These are phyloP conservation scores for Clusia tigrina DNA, from an alignment of 2,888 invertebrate species.

Conservation along the genomic window DNA sequence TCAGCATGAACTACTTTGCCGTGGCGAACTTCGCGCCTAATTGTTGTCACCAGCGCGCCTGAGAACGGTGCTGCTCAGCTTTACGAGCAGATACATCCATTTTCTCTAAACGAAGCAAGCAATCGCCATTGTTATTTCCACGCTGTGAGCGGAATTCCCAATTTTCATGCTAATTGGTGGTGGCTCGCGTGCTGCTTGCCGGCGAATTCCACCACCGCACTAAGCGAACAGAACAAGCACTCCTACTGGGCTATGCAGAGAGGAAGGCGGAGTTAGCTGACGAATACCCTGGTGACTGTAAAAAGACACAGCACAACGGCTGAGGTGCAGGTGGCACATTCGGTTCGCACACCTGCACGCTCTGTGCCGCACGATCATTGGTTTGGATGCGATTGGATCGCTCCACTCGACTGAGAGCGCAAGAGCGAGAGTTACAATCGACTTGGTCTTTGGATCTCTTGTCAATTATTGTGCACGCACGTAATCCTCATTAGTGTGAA, in stretches of 20 bases:
- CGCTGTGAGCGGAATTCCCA: background rate
- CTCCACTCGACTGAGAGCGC: background rate
- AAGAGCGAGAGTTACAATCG: background rate
- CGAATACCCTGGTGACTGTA: background rate
- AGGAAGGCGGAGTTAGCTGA: background rate
- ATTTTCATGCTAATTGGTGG: background rate
- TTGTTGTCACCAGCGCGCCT: background rate
- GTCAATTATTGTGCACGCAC: background rate
- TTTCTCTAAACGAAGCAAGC: background rate
- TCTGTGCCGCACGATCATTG: background rate
- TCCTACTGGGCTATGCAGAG: background rate
- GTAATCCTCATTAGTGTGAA: background rate
- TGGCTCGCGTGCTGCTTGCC: background rate
- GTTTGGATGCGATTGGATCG: no score
- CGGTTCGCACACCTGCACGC: background rate
- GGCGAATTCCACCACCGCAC: background rate
- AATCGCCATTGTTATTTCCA: slow-evolving; percentile 4
- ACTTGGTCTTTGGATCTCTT: background rate
- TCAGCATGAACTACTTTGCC: background rate
- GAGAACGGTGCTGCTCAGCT: background rate
- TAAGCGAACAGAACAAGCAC: background rate
- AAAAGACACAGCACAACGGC: background rate
- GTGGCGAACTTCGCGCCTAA: background rate
- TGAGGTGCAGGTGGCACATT: background rate
- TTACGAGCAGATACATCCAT: background rate